Percentiles rank a stretch among this genome's conserved stretches.
phyloP scores from a whole-genome alignment of 1,140 invertebrate species.

The Chelonus insularis region DNA sequence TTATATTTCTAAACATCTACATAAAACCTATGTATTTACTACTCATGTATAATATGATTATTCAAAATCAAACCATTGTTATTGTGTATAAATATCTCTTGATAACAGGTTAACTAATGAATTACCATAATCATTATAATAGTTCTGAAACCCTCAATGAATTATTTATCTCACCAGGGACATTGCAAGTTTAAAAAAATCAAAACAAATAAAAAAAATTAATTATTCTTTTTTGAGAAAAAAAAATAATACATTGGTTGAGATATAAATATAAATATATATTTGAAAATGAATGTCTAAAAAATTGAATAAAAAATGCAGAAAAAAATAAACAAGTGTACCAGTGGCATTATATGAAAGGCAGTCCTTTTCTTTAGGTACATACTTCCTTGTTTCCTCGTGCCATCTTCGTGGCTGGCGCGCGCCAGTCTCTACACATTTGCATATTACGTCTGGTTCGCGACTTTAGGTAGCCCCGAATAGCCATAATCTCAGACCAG shows the following conservation, averaged over 20 bases:
- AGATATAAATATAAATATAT: no score
- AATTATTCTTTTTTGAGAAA: conserved; percentile 17
- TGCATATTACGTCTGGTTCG: conserved; percentile 47
- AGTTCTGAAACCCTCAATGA: conserved; percentile 49
- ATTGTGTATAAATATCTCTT: background rate
- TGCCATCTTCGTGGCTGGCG: conserved; percentile 31
- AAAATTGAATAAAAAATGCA: background rate
- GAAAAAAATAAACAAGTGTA: conserved; percentile 33
- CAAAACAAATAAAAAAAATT: conserved; percentile 33
- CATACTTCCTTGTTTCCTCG: conserved; percentile 21
- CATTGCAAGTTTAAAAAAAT: conserved; percentile 20
- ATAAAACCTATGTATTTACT: no score
- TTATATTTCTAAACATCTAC: no score
- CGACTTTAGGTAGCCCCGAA: conserved; percentile 21
- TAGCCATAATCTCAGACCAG: conserved; percentile 29
- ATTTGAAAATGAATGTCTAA: no score
- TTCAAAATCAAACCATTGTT: no score
- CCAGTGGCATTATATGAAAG: conserved; percentile 3
- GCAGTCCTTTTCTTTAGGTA: conserved; percentile 15
- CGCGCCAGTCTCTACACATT: conserved; percentile 39
- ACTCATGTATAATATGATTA: no score
- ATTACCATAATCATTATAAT: conserved; percentile 56
- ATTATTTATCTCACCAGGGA: conserved; percentile 50
- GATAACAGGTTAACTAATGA: conserved; percentile 35
- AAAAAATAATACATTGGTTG: no score